Evolutionary conservation across 1,140 invertebrate species (phyloP), one percentile per base, ranked within the genome.

Genomic region (Magallana gigas): DNA sequence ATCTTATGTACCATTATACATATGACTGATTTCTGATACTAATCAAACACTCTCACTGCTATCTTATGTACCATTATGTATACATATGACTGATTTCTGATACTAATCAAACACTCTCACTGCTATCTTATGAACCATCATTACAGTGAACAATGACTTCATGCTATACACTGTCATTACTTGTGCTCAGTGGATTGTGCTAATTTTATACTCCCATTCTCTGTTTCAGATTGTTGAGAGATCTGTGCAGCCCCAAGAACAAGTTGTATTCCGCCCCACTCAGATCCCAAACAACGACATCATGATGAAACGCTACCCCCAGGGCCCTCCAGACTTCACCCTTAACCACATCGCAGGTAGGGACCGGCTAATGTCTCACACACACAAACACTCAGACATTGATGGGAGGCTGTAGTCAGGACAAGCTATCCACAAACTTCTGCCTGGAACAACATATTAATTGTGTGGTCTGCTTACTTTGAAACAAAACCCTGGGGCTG

Each of bases 281-380:
- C 90, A 91, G 57, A 89, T 90, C 60, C 64, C 91, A 68, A 90
- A 87, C 18, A 89, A 91, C 57, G 84, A 87, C 85, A 83, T 88
- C 76, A 90, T 68, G 18, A 93, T 93, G 92, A 92, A 92, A 87
- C 89, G 92, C 18, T 92, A 86, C 71, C 88, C 86, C 29, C 87
- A 93, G 80, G 90, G 90, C 62, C 85, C 88, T 11, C 89, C 90
- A 18, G 91, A 93, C 85, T 91, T 93, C 60, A 89, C 90, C 7
- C 86, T 93, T 23, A 91, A 92, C 81, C 92, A 92, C 80, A 89
- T 93, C 85, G 92, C 92, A 90, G 92, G 92, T 92, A 90, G 58
- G 4, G 76, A 56, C 12, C 8, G 11, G 36, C 18, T 12, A 29
- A 7, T 29, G 9, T 18, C 11, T 36, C 18, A 59, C 48, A 81